Conservation (phyloP, 1,140 invertebrate species). For the Portunus trituberculatus region DNA sequence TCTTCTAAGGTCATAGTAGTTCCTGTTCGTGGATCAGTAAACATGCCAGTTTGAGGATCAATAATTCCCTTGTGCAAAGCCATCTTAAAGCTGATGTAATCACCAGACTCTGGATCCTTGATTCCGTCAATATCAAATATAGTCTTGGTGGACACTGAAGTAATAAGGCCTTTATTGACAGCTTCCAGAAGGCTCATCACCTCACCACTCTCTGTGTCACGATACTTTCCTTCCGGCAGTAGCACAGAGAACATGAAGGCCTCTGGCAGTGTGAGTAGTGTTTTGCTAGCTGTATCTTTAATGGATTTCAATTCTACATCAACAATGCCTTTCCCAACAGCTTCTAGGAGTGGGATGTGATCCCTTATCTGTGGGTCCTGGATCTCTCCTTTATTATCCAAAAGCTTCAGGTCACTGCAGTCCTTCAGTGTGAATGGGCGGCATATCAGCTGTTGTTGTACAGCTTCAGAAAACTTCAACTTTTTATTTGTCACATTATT, state of each 20-base stretch:
- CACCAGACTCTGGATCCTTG: conserved; percentile 89
- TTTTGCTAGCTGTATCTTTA: conserved; percentile 86
- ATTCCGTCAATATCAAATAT: conserved; percentile 96
- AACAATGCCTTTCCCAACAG: conserved; percentile 90
- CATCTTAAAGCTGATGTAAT: conserved; percentile 92
- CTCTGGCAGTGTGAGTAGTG: conserved; percentile 91
- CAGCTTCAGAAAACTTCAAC: conserved; percentile 89
- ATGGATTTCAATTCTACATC: conserved; percentile 93
- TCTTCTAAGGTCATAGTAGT: conserved; percentile 87
- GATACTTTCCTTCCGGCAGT: conserved; percentile 87
- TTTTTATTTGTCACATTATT: conserved; percentile 88
- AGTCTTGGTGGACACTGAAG: conserved; percentile 91
- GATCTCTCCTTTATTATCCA: conserved; percentile 84
- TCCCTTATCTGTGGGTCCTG: conserved; percentile 88
- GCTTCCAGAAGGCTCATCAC: conserved; percentile 88
- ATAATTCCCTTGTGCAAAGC: conserved; percentile 90
- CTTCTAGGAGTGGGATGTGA: conserved; percentile 90
- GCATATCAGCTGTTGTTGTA: conserved; percentile 88
- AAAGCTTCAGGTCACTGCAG: conserved; percentile 82
- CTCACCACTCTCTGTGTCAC: conserved; percentile 87
- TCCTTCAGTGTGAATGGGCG: conserved; percentile 96
- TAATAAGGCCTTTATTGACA: conserved; percentile 92
- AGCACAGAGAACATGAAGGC: conserved; percentile 91
- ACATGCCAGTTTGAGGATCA: conserved; percentile 87
- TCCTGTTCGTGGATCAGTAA: conserved; percentile 88